Evolutionary conservation across 64 coral and sea anemone genomes (phyloP).

Genomic region (Dendrophyllia cribrosa): DNA sequence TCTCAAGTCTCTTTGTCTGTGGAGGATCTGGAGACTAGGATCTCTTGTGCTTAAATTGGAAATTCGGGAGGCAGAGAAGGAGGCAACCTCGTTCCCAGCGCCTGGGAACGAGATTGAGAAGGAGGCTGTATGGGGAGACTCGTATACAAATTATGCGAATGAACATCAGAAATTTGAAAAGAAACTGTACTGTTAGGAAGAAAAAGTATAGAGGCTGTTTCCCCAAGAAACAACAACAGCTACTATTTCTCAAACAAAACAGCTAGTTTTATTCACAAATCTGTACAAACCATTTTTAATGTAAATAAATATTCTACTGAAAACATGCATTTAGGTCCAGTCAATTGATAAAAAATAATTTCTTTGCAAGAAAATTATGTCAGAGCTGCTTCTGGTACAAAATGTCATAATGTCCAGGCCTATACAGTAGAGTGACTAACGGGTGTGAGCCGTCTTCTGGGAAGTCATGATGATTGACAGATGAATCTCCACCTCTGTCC

Average conservation of each 20-base stretch:
- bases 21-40: too few species aligned
- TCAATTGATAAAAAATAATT: slow-evolving; percentile 6
- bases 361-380: slow-evolving; percentile 3
- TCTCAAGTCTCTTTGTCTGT: too few species aligned
- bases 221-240: too few species aligned
- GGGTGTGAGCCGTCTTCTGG: slow-evolving; percentile 88
- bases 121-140: too few species aligned
- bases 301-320: slow-evolving; percentile 44
- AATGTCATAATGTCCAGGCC: slow-evolving; percentile 97
- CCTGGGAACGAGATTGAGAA: too few species aligned
- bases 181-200: too few species aligned
- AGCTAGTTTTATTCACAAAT: slow-evolving; percentile 22
- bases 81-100: too few species aligned
- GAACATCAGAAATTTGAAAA: too few species aligned
- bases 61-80: too few species aligned
- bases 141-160: too few species aligned
- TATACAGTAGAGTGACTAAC: slow-evolving; percentile 76
- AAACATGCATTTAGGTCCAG: neutral
- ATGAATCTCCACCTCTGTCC: slow-evolving; percentile 75
- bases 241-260: neutral
- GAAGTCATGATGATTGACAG: slow-evolving; percentile 98
- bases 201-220: too few species aligned
- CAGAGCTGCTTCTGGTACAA: slow-evolving; percentile 77
- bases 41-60: too few species aligned
- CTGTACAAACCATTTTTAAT: slow-evolving; percentile 49